These are phyloP conservation scores for Volucella zonaria DNA, from an alignment of 2,888 invertebrate species.

Conservation along the genomic window DNA sequence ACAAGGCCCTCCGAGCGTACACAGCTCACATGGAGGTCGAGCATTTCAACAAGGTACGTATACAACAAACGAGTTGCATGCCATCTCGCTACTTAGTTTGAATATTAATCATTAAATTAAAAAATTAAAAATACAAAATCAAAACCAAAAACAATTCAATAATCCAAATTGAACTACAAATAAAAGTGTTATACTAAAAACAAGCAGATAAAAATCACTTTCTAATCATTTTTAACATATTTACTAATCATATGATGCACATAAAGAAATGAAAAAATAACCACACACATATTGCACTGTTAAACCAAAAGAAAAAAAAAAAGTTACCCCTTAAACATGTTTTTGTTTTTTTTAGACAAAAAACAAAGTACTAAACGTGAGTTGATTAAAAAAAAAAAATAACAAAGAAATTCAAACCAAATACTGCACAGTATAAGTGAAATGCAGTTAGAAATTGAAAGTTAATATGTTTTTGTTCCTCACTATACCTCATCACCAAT, in stretches of 20 bases:
- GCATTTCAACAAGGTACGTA: conserved; percentile 93
- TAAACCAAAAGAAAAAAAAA: conserved; percentile 21
- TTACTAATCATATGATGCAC: conserved; percentile 63
- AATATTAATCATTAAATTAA: conserved; percentile 61
- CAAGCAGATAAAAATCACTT: conserved; percentile 24
- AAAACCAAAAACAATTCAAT: conserved; percentile 22
- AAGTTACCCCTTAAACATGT: conserved; percentile 4
- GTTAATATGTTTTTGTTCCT: conserved; percentile 26
- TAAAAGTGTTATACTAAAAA: conserved; percentile 18
- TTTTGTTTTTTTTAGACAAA: conserved; percentile 44
- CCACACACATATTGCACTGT: conserved; percentile 62
- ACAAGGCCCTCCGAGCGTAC: conserved; percentile 94
- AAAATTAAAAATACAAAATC: conserved; percentile 61
- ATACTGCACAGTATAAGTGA: conserved; percentile 67
- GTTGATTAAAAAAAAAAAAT: conserved; percentile 42
- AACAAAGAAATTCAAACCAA: conserved; percentile 1
- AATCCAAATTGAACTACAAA: conserved; percentile 3
- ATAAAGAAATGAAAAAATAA: conserved; percentile 41
- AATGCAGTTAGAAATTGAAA: conserved; percentile 60
- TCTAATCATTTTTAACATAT: conserved; percentile 52
- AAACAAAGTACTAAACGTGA: conserved; percentile 61
- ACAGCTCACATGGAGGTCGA: conserved; percentile 90
- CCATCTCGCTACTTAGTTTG: conserved; percentile 65
- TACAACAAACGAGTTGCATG: conserved; percentile 73
- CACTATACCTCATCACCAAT: conserved; percentile 26